A percentile compares a stretch with the other conserved stretches of the same genome.
Evolutionary conservation across 2,797 vertebrate species (phyloP).

Genomic region (Acestrorhynchus altus): DNA sequence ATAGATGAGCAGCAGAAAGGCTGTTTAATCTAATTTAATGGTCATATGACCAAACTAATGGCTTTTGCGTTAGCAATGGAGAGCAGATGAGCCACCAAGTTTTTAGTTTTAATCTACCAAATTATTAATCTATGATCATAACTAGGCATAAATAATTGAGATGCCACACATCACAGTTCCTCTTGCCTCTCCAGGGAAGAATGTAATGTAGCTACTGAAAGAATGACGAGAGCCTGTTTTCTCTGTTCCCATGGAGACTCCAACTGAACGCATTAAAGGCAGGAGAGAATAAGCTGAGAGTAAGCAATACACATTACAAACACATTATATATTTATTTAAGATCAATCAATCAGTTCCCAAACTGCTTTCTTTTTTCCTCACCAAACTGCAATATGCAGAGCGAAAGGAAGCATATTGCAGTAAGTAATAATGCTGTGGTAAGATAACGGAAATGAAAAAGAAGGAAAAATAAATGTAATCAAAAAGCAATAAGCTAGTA

Average conservation of each 20-base stretch:
- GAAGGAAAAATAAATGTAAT: slow-evolving; percentile 77
- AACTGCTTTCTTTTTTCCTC: slow-evolving; percentile 30
- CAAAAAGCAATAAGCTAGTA: slow-evolving; percentile 81
- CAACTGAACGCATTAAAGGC: slow-evolving; percentile 43
- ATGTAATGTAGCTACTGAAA: slow-evolving; percentile 40
- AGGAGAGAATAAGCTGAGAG: slow-evolving; percentile 44
- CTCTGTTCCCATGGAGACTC: slow-evolving; percentile 57
- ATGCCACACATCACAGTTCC: slow-evolving; percentile 41
- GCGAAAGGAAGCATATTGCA: slow-evolving; percentile 64
- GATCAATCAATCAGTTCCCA: slow-evolving; percentile 74
- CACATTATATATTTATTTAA: slow-evolving; percentile 73
- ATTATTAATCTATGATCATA: slow-evolving; percentile 61
- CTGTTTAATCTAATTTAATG: slow-evolving; percentile 52
- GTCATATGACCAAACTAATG: slow-evolving; percentile 47
- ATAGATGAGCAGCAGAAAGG: slow-evolving; percentile 50
- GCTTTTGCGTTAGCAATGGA: slow-evolving; percentile 16
- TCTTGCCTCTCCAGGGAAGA: slow-evolving; percentile 45
- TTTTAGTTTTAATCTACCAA: slow-evolving; percentile 53
- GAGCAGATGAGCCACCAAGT: slow-evolving; percentile 23
- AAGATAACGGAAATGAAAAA: slow-evolving; percentile 63
- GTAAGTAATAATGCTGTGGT: slow-evolving; percentile 73
- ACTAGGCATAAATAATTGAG: slow-evolving; percentile 58
- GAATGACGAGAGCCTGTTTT: slow-evolving; percentile 36
- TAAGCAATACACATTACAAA: slow-evolving; percentile 70
- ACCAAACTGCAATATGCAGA: slow-evolving; percentile 33